Base-by-base conservation (phyloP, 2,797 vertebrate genomes). In the Serranus cabrilla region DNA sequence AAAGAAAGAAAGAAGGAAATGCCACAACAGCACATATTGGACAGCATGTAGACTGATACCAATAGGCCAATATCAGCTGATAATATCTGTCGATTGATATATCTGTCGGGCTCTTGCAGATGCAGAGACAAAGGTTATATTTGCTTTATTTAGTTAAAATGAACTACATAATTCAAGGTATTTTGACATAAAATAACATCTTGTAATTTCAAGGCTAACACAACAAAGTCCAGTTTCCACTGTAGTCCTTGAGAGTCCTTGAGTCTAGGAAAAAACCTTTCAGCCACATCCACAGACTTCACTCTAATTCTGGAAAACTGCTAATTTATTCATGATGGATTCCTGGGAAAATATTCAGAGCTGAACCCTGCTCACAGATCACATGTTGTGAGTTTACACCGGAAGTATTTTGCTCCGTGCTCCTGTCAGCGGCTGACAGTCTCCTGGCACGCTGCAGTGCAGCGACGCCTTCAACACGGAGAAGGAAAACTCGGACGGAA, bases 401-500 rank as follows among this genome's bases (percentile, higher is more conserved):
- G 51, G 40, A 67, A 72, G 31, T 55, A 59, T 16, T 57, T n/a
- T 72, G 37, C 61, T 61, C 61, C 37, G 51, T 56, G 71, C 27
- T 31, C 27, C 27, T 3, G 27, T 31, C 60, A 70, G 61, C 81
- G 79, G 85, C 56, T 72, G 88, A 80, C 58, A 68, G 78, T 71
- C 55, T 10, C 61, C 54, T 88, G 78, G 76, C 74, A 82, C 25
- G 20, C 90, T 86, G 85, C 80, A 83, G 14, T 90, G 85, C 89
- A 88, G 80, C 52, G 73, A 87, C 76, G 67, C 65, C 76, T 72
- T 56, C n/a, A 34, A 70, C 11, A 80, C 58, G 71, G 68, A 60
- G 69, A 62, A 31, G 31, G 40, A 74, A 71, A 84, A 74, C 71
- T 81, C n/a, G 3, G 49, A 71, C 75, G 86, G 78, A 87, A 90